Evolutionary conservation across 2,797 vertebrate genomes (phyloP).

Genomic region (Champsocephalus esox): DNA sequence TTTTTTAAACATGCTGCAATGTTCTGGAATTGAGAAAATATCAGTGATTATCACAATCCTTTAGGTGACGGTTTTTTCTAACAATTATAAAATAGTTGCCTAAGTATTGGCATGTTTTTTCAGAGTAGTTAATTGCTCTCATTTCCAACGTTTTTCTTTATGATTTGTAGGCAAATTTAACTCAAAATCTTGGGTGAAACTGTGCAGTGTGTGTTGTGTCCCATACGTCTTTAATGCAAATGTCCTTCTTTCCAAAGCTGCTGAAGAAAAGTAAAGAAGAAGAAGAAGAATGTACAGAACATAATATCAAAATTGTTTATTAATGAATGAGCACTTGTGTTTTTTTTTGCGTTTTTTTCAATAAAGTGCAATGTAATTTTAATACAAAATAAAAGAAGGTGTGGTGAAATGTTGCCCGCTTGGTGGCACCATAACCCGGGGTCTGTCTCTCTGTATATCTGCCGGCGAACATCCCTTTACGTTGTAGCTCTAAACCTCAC

Average conservation of each 20-base stretch:
- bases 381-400: too few species aligned
- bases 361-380: too few species aligned
- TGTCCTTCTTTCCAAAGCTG: conserved; percentile 56
- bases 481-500: conserved; percentile 1
- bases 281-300: background rate
- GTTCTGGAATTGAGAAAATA: background rate
- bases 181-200: background rate
- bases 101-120: background rate
- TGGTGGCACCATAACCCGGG: conserved; percentile 6
- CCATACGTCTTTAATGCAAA: background rate
- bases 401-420: background rate
- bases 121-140: background rate
- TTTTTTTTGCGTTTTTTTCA: too few species aligned
- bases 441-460: background rate
- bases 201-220: background rate
- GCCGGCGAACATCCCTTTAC: background rate
- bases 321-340: too few species aligned
- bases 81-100: background rate
- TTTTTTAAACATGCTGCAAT: background rate
- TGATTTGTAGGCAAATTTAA: background rate
- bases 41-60: background rate
- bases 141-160: background rate
- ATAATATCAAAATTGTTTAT: too few species aligned
- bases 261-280: conserved; percentile 49
- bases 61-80: background rate